These are phyloP conservation scores for Oreochromis niloticus DNA, from an alignment of 2,113 vertebrate species.

Conservation along the genomic window DNA sequence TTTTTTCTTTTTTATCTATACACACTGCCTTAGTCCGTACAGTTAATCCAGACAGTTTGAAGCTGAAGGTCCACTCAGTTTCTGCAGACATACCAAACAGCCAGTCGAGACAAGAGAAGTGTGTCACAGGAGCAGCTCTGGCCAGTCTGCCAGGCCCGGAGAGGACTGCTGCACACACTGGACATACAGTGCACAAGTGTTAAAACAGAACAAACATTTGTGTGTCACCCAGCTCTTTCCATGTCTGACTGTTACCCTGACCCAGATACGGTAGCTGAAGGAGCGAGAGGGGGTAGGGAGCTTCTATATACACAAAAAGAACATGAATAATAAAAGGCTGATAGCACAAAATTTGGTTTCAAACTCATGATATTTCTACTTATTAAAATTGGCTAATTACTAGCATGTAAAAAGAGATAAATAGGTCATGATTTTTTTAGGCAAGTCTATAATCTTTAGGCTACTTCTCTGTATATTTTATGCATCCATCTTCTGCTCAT, in stretches of 20 bases:
- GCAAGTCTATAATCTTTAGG: not conserved
- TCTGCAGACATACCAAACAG: not conserved
- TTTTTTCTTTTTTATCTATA: not conserved
- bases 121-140: not conserved
- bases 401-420: not conserved
- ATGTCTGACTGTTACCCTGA: slow-evolving; percentile 32
- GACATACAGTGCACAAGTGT: not conserved
- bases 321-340: not conserved
- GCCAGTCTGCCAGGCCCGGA: not conserved
- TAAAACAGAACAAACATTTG: not conserved
- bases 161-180: not conserved
- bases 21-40: not conserved
- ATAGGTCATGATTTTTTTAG: not conserved
- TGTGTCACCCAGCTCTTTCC: not conserved
- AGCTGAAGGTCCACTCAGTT: not conserved
- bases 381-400: not conserved
- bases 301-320: not conserved
- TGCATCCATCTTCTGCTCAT: not conserved
- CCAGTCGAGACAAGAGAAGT: not conserved
- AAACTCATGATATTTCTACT: not conserved
- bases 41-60: not conserved
- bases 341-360: not conserved
- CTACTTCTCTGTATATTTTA: not conserved
- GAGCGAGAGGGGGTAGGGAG: not conserved
- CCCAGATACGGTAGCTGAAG: slow-evolving; percentile 37